Percentiles rank a stretch among this genome's conserved stretches.
phyloP scores from a whole-genome alignment of 1,140 invertebrate species.

The Rhopalosiphum maidis region DNA sequence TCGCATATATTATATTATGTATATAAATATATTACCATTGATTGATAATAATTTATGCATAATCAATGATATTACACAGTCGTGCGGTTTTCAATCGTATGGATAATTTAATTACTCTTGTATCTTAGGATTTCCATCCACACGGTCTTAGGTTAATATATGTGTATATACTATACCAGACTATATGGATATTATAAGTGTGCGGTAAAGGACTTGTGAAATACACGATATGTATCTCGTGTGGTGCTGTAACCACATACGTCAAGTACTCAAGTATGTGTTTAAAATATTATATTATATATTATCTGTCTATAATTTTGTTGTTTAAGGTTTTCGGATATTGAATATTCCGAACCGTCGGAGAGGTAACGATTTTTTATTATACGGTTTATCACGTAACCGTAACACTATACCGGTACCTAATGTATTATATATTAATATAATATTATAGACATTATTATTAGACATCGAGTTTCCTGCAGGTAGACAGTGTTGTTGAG shows the following conservation, averaged over 20 bases:
- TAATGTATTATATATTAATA: conserved; percentile 16
- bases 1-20: too few relatives aligned
- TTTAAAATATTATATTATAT: background rate
- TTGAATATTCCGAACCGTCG: background rate
- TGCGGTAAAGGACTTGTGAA: background rate
- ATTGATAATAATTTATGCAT: too few relatives aligned
- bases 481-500: background rate
- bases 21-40: too few relatives aligned
- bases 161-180: background rate
- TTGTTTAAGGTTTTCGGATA: background rate
- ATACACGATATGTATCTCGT: background rate
- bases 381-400: background rate
- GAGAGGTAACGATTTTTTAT: background rate
- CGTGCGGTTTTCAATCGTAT: background rate
- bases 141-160: background rate
- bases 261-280: background rate
- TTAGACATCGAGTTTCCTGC: background rate
- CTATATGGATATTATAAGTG: background rate
- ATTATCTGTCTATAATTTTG: background rate
- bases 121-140: background rate
- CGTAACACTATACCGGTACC: background rate
- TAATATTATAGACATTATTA: conserved; percentile 1
- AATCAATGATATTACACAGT: background rate
- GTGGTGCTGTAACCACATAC: background rate
- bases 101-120: background rate